Base-by-base conservation (phyloP, 1,140 invertebrate genomes). In the Nebria ingens region DNA sequence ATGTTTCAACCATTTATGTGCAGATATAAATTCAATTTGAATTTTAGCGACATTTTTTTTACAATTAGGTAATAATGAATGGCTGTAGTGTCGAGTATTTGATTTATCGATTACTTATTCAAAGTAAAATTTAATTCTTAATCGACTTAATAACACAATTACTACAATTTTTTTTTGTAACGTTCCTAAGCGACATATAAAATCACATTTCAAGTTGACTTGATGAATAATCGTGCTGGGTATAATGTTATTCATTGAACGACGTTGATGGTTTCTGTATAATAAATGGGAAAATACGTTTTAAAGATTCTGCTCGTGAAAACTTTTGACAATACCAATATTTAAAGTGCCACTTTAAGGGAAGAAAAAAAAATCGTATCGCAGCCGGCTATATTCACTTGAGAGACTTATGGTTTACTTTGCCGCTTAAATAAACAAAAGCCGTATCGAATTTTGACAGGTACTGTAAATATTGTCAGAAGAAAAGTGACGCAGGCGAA, bases 381-480 rank as follows among this genome's bases (percentile, higher is more conserved):
- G 15, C 40, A 9, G 6, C 40, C 40, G 17, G 17, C 40, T 45
- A 17, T 45, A 45, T 45, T 45, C 40, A 45, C 40, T 17, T 9
- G 17, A 45, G 40, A 45, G 40, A 17, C 40, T 17, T 45, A 11
- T 4, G 17, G 40, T 45, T 45, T 45, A 17, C 40, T 45, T 17
- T 45, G 3, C 40, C 3, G 40, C 40, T 45, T 12, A 45, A 17
- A 45, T 45, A 45, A 45, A 45, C 40, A 45, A 45, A 45, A 45
- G 15, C 40, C 40, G 40, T 45, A 45, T 45, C 40, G 40, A 45
- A 45, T 45, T 45, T 45, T 45, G 40, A 45, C 40, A 45, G 40
- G 40, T 45, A 45, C 9, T 12, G 40, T 45, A 45, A 45, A 45
- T 45, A 45, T 45, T 45, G 40, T 45, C 40, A 45, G 40, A 45